Percentiles rank a stretch among this genome's conserved stretches.
Conservation (phyloP, 1,140 invertebrate genomes). For the Drosophila sproati region DNA sequence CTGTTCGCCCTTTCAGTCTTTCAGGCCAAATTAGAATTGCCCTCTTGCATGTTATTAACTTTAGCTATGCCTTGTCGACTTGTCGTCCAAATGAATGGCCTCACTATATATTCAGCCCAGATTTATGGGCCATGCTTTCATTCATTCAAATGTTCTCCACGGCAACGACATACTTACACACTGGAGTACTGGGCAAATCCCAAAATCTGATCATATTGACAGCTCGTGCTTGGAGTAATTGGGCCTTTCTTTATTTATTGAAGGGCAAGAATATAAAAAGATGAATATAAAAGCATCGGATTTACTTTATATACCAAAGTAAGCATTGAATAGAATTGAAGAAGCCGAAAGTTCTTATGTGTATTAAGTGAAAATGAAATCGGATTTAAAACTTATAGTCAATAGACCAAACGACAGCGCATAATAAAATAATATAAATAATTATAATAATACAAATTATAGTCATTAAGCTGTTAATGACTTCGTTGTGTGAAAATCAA, state of each 20-base stretch:
- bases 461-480: not conserved
- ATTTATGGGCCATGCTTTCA: slow-evolving; percentile 58
- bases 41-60: slow-evolving; percentile 72
- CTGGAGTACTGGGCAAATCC: not conserved
- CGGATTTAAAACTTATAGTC: no score
- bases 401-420: no score
- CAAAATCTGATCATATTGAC: not conserved
- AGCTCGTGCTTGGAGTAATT: not conserved
- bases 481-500: not conserved
- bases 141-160: no score
- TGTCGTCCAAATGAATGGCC: slow-evolving; percentile 42
- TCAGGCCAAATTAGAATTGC: slow-evolving; percentile 53
- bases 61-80: slow-evolving; percentile 69
- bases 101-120: slow-evolving; percentile 28
- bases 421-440: no score
- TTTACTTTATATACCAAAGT: no score
- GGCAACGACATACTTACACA: not conserved
- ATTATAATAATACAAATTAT: no score
- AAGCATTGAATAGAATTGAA: no score
- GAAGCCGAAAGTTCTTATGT: no score
- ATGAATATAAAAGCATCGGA: no score
- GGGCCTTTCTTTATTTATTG: not conserved
- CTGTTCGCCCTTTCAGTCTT: slow-evolving; percentile 45
- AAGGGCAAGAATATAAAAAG: not conserved
- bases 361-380: no score